phyloP scores from a whole-genome alignment of 2,888 invertebrate species.

The Drosophila hamatofila region DNA sequence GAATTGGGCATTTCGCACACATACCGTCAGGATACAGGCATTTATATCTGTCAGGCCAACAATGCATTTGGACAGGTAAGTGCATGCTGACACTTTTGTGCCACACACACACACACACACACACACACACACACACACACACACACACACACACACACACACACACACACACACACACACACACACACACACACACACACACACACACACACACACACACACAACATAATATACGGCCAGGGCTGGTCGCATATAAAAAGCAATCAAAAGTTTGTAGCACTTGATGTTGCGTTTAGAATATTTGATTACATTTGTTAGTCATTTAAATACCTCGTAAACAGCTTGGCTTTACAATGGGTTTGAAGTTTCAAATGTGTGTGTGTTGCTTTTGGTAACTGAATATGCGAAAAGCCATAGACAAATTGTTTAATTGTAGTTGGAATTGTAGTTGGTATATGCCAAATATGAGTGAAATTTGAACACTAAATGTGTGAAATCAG shows the following conservation, averaged over 20 bases:
- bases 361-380: background rate
- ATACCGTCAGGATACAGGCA: conserved; percentile 94
- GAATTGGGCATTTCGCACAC: conserved; percentile 94
- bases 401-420: background rate
- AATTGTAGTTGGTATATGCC: background rate
- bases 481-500: too few relatives aligned
- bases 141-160: conserved; percentile 25
- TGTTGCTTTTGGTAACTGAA: background rate
- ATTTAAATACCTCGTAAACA: background rate
- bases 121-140: conserved; percentile 14
- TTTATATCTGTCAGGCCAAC: conserved; percentile 94
- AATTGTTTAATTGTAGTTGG: background rate
- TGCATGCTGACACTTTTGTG: conserved; percentile 68
- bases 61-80: conserved; percentile 95
- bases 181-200: conserved; percentile 45
- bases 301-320: conserved; percentile 10
- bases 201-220: conserved; percentile 19
- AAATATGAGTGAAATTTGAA: too few relatives aligned
- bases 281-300: conserved; percentile 19
- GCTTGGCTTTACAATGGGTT: background rate
- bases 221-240: conserved; percentile 15
- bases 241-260: conserved; percentile 8
- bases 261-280: conserved; percentile 21
- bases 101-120: conserved; percentile 36
- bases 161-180: conserved; percentile 16